phyloP scores from a whole-genome alignment of 2,888 invertebrate species.

The Troides aeacus region DNA sequence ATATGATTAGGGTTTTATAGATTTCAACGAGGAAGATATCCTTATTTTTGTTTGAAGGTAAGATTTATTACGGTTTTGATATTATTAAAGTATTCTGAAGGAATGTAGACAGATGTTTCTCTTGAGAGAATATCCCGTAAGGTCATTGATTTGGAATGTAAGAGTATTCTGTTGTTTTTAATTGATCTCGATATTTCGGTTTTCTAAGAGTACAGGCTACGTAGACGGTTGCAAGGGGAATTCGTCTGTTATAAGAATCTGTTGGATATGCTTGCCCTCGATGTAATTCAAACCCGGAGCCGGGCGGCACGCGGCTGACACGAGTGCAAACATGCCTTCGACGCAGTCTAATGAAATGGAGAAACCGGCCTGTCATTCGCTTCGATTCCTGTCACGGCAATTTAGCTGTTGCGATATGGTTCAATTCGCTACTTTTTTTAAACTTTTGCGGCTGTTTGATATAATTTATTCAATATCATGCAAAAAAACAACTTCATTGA shows the following conservation, averaged over 20 bases:
- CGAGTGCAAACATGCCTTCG: conserved; percentile 49
- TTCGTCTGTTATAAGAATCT: neutral
- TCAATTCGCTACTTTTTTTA: neutral
- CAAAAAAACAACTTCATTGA: neutral
- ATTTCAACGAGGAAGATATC: neutral
- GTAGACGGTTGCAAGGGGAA: no score
- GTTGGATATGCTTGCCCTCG: conserved; percentile 19
- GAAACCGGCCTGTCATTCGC: conserved; percentile 38
- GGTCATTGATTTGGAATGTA: no score
- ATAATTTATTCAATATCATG: neutral
- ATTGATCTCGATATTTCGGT: no score
- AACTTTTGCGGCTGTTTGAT: neutral
- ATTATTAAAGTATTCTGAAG: no score
- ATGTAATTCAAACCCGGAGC: conserved; percentile 40
- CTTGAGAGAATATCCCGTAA: no score
- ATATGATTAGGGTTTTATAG: neutral
- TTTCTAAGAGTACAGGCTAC: no score
- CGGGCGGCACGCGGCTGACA: conserved; percentile 51
- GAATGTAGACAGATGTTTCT: no score
- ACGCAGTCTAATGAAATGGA: conserved; percentile 60
- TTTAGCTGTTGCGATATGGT: neutral
- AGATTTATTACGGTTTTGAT: no score
- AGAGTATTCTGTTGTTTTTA: no score
- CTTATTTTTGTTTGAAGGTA: no score
- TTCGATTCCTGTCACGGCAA: conserved; percentile 15